Percentiles rank a stretch among this genome's conserved stretches.
phyloP scores from a whole-genome alignment of 2,113 vertebrate species.

The Ibidorhyncha struthersii region DNA sequence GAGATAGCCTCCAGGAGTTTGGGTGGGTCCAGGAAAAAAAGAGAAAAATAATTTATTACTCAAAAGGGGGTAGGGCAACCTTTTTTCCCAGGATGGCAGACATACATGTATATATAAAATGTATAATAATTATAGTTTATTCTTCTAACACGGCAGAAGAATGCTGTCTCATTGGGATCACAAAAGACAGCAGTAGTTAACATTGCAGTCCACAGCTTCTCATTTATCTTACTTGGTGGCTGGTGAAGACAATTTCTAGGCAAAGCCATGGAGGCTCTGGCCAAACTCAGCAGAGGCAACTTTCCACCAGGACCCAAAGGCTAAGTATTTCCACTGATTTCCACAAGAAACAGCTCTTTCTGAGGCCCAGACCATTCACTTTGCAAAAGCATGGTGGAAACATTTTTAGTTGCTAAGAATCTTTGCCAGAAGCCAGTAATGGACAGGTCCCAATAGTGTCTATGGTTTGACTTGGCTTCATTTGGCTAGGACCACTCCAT shows the following conservation, averaged over 20 bases:
- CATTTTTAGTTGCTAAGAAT: background rate
- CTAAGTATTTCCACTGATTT: constrained; percentile 28
- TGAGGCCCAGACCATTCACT: background rate
- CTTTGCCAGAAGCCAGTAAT: constrained; percentile 24
- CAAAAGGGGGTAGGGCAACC: background rate
- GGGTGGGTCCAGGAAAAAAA: background rate
- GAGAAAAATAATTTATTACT: background rate
- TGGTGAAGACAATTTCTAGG: background rate
- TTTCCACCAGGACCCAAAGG: constrained; percentile 8
- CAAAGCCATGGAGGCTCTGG: background rate
- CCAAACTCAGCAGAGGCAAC: background rate
- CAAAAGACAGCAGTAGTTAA: background rate
- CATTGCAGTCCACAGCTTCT: background rate
- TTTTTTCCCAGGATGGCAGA: background rate
- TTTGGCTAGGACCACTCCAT: background rate
- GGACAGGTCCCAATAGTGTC: background rate
- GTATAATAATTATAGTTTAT: background rate
- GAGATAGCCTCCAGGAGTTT: constrained; percentile 12
- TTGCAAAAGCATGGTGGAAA: constrained; percentile 24
- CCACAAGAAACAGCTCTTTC: constrained; percentile 31
- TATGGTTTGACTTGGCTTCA: constrained; percentile 15
- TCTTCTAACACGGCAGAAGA: background rate
- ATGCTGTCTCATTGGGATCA: background rate
- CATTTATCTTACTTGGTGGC: constrained; percentile 1
- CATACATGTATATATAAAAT: background rate